Conservation (phyloP, 2,113 vertebrate species). For the Chitala chitala region DNA sequence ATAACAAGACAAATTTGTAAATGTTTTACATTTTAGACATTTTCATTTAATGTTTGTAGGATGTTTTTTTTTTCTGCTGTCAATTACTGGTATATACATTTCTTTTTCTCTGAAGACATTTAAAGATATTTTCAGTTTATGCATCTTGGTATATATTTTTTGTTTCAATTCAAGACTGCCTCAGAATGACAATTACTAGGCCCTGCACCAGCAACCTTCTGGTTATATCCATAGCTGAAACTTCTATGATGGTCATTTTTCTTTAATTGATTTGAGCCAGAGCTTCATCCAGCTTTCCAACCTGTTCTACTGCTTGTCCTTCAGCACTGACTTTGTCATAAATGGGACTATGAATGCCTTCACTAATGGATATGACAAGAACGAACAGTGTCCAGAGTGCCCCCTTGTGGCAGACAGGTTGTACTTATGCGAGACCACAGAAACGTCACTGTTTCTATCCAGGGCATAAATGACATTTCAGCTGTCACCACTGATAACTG, state of each 20-base stretch:
- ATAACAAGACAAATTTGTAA: too few species aligned
- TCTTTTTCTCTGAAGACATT: background rate
- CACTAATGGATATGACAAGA: too few species aligned
- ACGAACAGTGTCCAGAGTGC: background rate
- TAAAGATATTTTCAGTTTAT: background rate
- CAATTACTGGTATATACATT: background rate
- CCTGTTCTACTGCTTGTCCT: too few species aligned
- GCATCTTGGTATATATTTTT: background rate
- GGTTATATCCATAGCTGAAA: too few species aligned
- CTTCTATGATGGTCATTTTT: too few species aligned
- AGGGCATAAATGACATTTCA: constrained; percentile 42
- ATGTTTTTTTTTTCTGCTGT: background rate
- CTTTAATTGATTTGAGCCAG: too few species aligned
- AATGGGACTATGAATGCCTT: too few species aligned
- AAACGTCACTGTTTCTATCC: constrained; percentile 40
- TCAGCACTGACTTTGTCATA: too few species aligned
- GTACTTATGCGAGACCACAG: background rate
- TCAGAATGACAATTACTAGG: too few species aligned
- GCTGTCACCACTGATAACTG: constrained; percentile 42
- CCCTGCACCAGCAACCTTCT: too few species aligned
- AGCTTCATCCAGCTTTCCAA: too few species aligned
- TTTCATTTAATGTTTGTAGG: background rate
- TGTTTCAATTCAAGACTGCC: too few species aligned
- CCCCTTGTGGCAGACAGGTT: background rate
- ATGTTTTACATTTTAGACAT: background rate